Base-by-base conservation (phyloP, 2,888 invertebrate species). In the Neoaliturus tenellus region DNA sequence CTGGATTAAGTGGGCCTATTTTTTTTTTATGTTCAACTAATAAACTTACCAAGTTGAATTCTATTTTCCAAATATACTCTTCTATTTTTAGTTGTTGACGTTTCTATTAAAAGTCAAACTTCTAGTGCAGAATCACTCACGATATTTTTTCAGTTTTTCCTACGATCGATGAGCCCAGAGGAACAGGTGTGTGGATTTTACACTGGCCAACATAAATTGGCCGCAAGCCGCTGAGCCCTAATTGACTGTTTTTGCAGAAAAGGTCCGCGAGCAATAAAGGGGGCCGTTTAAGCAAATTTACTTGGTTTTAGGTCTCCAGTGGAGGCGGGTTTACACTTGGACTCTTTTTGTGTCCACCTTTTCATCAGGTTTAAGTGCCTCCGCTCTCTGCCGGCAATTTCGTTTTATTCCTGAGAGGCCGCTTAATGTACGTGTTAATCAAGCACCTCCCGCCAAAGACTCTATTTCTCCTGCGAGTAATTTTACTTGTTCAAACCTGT, bases 281-380 rank as follows among this genome's bases (percentile, higher is more conserved):
- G 1, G 48, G 75, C 39, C 41, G 48, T 75, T 75, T 75, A 75
- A 75, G 75, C 75, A 75, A 75, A 75, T 75, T 75, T 75, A 75
- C 75, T 75, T 17, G 39, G 69, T 69, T 69, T 69, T 39, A 31
- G 62, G 28, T 69, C 35, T 39, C 41, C 69, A 20, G 20, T 23
- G 41, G 35, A 69, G 41, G 71, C 20, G 41, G 44, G 44, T 35
- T 75, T 48, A 28, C 28, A 75, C 44, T 41, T 3, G 75, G 75
- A 35, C 39, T 39, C 75, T 75, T 44, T 44, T 75, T 75, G 75
- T 75, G 75, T 75, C 41, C 75, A 41, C 41, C 75, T 44, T 75
- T 75, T 75, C 75, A 75, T 75, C 75, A 75, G 75, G 75, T 75
- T 75, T 75, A 75, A 75, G 75, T 28, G 75, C 14, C 39, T 20